These are phyloP conservation scores for Pristionchus arcanus DNA, from an alignment of 2,888 invertebrate genomes.

Conservation along the genomic window DNA sequence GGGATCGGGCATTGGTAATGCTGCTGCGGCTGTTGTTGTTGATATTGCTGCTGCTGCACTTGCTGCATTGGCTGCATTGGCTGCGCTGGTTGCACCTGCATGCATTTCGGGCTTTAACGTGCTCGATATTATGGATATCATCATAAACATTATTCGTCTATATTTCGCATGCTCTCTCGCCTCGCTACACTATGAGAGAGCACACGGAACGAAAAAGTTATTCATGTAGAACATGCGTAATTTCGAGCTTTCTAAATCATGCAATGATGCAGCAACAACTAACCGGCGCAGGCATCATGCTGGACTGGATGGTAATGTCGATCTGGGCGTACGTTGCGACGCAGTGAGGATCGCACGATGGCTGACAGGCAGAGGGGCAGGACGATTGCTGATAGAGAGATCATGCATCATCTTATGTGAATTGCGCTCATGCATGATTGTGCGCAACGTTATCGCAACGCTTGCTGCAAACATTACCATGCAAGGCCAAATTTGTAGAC, in stretches of 20 bases:
- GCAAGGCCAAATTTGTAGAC: no score
- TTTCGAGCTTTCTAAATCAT: no score
- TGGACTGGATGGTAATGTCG: background rate
- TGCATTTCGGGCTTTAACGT: background rate
- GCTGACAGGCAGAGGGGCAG: conserved; percentile 15
- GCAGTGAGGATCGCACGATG: conserved; percentile 20
- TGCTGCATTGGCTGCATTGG: background rate
- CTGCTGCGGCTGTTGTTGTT: background rate
- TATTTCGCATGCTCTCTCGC: no score
- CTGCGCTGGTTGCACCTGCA: background rate
- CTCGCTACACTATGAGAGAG: no score
- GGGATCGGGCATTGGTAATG: background rate
- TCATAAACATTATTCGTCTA: no score
- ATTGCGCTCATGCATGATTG: no score
- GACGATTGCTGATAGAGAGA: background rate
- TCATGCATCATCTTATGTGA: no score
- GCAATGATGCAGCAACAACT: background rate
- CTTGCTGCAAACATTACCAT: no score
- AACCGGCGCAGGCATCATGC: background rate
- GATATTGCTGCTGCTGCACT: background rate
- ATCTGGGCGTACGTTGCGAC: conserved; percentile 22
- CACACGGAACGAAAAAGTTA: no score
- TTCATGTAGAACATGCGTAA: no score
- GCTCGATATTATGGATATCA: no score
- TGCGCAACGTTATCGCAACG: no score